Evolutionary conservation across 1,140 invertebrate species (phyloP), one percentile per base, ranked within the genome.

Genomic region (Drosophila littoralis): DNA sequence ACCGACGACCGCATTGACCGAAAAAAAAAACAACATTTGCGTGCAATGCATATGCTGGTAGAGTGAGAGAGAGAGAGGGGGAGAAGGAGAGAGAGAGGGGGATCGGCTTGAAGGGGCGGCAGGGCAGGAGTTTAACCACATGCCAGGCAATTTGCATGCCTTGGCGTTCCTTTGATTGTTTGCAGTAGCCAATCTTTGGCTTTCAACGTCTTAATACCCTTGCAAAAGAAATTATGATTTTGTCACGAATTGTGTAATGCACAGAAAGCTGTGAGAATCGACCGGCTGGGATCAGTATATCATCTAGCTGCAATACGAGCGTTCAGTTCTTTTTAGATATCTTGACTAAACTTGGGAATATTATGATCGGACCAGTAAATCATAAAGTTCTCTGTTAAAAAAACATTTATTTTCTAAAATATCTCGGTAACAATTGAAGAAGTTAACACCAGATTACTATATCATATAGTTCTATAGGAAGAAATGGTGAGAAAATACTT

Each of bases 111-210:
- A 22, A n/a, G 12, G n/a, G 36, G 42, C 32, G 33, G 35, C 45
- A 17, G 7, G 46, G 46, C 33, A 38, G 22, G 5, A 42, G 48
- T 57, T 66, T 58, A 66, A 60, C 15, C 54, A 54, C 42, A 68
- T 43, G n/a, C 28, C 22, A 46, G 28, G 51, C 22, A 51, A 72
- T 63, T 67, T 63, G 48, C 51, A 72, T 58, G 51, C 45, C 61
- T 78, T 57, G 66, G 68, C 77, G 59, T 33, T 58, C 55, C 71
- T 78, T 71, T 78, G 75, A 73, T 81, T 81, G 75, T 81, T 64
- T 59, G 22, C 36, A 61, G 28, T 70, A 12, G 38, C 48, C 57
- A 61, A 63, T 40, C 12, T 71, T 79, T 54, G n/a, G 22, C 46
- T 51, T 63, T 45, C 28, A 22, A 28, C 15, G 22, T 42, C 42